Percentiles rank a stretch among this genome's conserved stretches.
Conservation (phyloP, 2,113 vertebrate species). For the Austrofundulus limnaeus region DNA sequence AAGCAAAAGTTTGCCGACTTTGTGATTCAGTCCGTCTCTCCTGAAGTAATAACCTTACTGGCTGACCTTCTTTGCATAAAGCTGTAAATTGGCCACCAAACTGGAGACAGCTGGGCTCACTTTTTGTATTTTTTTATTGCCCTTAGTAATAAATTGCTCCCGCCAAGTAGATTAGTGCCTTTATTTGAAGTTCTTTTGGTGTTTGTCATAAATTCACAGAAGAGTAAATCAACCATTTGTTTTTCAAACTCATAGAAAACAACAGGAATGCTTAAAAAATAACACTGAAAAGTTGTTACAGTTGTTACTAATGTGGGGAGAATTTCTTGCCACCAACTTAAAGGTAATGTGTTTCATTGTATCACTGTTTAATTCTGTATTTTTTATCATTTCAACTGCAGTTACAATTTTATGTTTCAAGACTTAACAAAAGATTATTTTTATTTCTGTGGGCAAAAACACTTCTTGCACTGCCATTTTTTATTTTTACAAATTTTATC, state of each 20-base stretch:
- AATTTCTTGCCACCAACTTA: neutral
- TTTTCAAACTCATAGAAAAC: slow-evolving; percentile 26
- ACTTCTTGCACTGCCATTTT: neutral
- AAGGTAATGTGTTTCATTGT: slow-evolving; percentile 1
- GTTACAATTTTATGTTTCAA: slow-evolving; percentile 16
- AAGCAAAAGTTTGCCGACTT: slow-evolving; percentile 32
- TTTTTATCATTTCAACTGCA: neutral
- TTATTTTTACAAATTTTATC: neutral
- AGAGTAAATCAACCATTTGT: slow-evolving; percentile 26
- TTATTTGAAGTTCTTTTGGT: slow-evolving; percentile 49
- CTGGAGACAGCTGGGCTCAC: slow-evolving; percentile 59
- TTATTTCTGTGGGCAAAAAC: slow-evolving; percentile 4
- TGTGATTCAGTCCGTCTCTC: slow-evolving; percentile 37
- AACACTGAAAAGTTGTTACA: neutral
- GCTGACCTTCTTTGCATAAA: slow-evolving; percentile 70
- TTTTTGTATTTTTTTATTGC: slow-evolving; percentile 67
- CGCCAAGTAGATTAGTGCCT: slow-evolving; percentile 49
- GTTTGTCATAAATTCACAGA: slow-evolving; percentile 39
- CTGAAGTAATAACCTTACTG: slow-evolving; percentile 44
- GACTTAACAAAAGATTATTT: slow-evolving; percentile 9
- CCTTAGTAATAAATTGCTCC: slow-evolving; percentile 65
- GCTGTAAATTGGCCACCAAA: slow-evolving; percentile 63
- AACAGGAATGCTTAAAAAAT: slow-evolving; percentile 3
- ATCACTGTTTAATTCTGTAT: neutral
- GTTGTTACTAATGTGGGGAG: too few species aligned